These are phyloP conservation scores for Coenonympha arcania DNA, from an alignment of 2,888 invertebrate species.

Conservation along the genomic window DNA sequence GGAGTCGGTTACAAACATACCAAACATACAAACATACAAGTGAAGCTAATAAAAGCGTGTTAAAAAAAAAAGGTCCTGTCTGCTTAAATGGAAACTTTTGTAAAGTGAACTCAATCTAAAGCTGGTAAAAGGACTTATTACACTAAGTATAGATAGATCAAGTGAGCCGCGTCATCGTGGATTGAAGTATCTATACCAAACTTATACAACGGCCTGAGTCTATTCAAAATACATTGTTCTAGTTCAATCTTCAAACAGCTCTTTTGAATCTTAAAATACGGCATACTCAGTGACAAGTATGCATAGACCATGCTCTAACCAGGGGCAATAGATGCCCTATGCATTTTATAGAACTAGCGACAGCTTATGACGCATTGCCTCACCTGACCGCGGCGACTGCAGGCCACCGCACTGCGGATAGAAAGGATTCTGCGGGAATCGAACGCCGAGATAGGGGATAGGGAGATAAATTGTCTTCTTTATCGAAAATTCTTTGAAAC, in stretches of 20 bases:
- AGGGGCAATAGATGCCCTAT: neutral
- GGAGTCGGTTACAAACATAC: too few relatives aligned
- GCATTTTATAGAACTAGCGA: neutral
- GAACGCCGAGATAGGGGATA: neutral
- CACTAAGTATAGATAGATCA: too few relatives aligned
- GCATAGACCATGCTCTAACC: neutral
- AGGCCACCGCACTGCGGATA: conserved; percentile 27
- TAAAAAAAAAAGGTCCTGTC: too few relatives aligned
- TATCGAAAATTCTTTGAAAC: neutral
- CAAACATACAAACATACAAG: too few relatives aligned
- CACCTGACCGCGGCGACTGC: conserved; percentile 19
- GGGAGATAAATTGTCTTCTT: neutral
- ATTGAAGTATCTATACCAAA: too few relatives aligned
- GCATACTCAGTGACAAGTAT: neutral
- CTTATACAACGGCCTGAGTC: too few relatives aligned
- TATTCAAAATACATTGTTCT: too few relatives aligned
- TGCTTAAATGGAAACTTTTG: too few relatives aligned
- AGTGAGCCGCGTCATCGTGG: too few relatives aligned
- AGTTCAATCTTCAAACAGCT: neutral
- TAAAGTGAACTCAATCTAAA: too few relatives aligned
- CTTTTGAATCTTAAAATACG: neutral
- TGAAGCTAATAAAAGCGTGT: too few relatives aligned
- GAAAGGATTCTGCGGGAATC: conserved; percentile 19
- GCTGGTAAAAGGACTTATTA: too few relatives aligned
- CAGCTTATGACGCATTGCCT: conserved; percentile 25